These are phyloP conservation scores for Caenorhabditis sp. DNA, from an alignment of 2,888 invertebrate genomes.

Conservation along the genomic window DNA sequence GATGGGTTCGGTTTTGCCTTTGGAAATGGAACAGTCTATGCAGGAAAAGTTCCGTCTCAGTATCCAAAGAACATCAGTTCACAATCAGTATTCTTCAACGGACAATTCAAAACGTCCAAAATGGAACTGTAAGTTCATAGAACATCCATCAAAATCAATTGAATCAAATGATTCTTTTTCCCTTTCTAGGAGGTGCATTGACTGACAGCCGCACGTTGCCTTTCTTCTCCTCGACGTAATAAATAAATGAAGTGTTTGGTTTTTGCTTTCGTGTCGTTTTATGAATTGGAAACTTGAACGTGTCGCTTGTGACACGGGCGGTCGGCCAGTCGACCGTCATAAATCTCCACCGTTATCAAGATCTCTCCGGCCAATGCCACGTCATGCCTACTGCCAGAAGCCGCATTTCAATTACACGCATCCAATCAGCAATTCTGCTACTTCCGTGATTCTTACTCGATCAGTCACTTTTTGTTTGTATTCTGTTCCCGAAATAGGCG, in stretches of 20 bases:
- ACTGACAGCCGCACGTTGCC: constrained; percentile 10
- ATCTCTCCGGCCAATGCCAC: constrained; percentile 14
- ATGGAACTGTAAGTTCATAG: constrained; percentile 25
- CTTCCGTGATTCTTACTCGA: constrained; percentile 3
- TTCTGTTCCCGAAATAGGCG: constrained; percentile 17
- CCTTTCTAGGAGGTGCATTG: constrained; percentile 33
- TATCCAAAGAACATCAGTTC: constrained; percentile 6
- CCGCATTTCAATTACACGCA: constrained; percentile 1
- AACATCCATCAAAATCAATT: no score
- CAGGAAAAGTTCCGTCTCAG: background rate
- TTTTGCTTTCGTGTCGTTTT: constrained; percentile 45
- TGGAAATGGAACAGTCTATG: background rate
- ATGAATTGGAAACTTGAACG: constrained; percentile 38
- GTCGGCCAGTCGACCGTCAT: constrained; percentile 14
- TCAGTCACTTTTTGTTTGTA: constrained; percentile 16
- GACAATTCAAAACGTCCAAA: constrained; percentile 37
- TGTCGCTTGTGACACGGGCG: constrained; percentile 32
- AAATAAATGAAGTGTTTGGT: constrained; percentile 53
- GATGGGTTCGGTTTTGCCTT: constrained; percentile 36
- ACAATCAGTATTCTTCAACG: constrained; percentile 33
- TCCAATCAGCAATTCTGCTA: constrained; percentile 1
- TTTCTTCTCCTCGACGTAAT: constrained; percentile 16
- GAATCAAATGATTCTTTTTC: background rate
- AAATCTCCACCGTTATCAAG: constrained; percentile 40
- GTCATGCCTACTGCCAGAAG: constrained; percentile 3